Conservation (phyloP, 2,113 vertebrate genomes). For the Carassius gibelio region DNA sequence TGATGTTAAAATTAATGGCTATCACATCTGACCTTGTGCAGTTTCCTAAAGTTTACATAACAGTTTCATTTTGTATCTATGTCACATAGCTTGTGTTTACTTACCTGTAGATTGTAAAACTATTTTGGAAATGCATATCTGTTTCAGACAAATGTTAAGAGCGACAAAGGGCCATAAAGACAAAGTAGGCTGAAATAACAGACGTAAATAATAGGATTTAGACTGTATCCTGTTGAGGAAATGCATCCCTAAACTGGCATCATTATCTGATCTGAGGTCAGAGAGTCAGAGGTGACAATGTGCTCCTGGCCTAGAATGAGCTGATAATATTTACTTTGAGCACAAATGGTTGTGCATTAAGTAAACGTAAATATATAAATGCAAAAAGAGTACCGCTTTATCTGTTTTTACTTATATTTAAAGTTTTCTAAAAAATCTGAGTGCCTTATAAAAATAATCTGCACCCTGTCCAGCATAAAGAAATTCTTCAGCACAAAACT, state of each 20-base stretch:
- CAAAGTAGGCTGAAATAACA: constrained; percentile 17
- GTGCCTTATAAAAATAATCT: background rate
- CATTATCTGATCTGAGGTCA: constrained; percentile 14
- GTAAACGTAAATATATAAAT: background rate
- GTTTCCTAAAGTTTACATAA: background rate
- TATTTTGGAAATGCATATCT: background rate
- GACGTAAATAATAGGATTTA: constrained; percentile 18
- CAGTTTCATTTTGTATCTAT: background rate
- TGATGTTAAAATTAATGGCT: background rate
- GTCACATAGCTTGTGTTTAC: background rate
- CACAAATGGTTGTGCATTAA: constrained; percentile 42
- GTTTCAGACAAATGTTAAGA: constrained; percentile 12
- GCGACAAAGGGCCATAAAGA: constrained; percentile 12
- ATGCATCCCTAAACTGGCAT: constrained; percentile 16
- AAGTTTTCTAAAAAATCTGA: background rate
- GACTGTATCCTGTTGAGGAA: constrained; percentile 30
- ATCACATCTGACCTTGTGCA: background rate
- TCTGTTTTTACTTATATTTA: constrained; percentile 10
- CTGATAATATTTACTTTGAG: constrained; percentile 46
- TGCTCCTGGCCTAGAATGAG: background rate
- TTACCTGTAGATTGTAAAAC: constrained; percentile 14
- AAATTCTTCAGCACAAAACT: background rate
- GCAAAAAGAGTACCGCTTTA: background rate
- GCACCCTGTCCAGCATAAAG: background rate
- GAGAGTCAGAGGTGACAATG: constrained; percentile 16